Evolutionary conservation across 53 echinoderm and acorn worm genomes (phyloP).

Genomic region (Paracentrotus lividus): DNA sequence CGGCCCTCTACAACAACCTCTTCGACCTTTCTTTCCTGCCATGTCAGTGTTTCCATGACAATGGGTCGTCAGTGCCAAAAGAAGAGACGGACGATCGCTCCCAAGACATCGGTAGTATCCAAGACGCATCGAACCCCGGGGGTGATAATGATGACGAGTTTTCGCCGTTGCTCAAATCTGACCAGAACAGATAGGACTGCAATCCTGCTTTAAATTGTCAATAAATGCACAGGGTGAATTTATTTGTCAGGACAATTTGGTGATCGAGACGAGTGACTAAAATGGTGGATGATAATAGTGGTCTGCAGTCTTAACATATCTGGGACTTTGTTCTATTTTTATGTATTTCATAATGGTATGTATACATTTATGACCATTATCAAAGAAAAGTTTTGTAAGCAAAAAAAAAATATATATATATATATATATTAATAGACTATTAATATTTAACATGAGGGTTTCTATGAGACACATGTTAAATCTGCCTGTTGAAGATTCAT

Average conservation of each 20-base stretch:
- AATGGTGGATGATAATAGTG: background rate
- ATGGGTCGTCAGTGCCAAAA: background rate
- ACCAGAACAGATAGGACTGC: constrained; percentile 25
- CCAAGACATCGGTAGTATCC: background rate
- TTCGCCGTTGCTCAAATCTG: constrained; percentile 66
- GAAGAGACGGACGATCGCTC: background rate
- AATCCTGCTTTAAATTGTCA: background rate
- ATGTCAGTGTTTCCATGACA: constrained; percentile 68
- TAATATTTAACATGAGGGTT: too few species aligned
- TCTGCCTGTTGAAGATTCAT: too few species aligned
- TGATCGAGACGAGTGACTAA: background rate
- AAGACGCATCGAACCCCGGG: constrained; percentile 37
- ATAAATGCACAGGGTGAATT: background rate
- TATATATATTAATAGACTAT: too few species aligned
- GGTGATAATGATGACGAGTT: constrained; percentile 69
- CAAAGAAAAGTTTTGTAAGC: too few species aligned
- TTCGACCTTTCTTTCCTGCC: constrained; percentile 85
- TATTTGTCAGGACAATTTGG: background rate
- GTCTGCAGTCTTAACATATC: too few species aligned
- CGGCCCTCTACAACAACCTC: constrained; percentile 84
- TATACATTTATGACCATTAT: too few species aligned
- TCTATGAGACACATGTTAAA: too few species aligned
- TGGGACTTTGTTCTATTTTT: too few species aligned
- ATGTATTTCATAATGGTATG: too few species aligned
- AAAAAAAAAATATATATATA: too few species aligned